These are phyloP conservation scores for Ellobium chinense DNA, from an alignment of 2,888 invertebrate species.

Conservation along the genomic window DNA sequence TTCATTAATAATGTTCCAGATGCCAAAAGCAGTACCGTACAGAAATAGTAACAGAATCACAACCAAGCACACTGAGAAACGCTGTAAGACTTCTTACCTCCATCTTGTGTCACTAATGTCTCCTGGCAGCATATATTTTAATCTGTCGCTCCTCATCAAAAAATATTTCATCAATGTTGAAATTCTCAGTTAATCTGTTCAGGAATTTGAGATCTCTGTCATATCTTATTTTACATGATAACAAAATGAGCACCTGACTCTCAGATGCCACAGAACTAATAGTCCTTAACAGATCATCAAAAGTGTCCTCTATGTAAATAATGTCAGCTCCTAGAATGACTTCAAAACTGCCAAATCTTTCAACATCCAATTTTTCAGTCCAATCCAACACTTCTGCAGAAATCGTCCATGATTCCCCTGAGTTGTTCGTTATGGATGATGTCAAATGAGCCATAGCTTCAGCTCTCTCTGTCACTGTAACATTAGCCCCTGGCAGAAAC, in stretches of 20 bases:
- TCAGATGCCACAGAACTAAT: conserved; percentile 55
- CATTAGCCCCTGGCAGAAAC: conserved; percentile 64
- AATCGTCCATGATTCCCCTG: conserved; percentile 42
- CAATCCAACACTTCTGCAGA: conserved; percentile 68
- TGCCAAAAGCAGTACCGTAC: too few species aligned
- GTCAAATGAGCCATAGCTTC: conserved; percentile 62
- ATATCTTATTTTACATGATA: conserved; percentile 75
- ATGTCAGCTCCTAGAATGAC: conserved; percentile 77
- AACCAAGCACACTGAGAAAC: too few species aligned
- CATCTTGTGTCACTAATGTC: neutral
- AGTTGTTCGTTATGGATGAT: conserved; percentile 61
- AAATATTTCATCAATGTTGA: conserved; percentile 61
- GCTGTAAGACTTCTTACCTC: too few species aligned
- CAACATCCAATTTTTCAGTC: conserved; percentile 60
- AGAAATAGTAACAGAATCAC: too few species aligned
- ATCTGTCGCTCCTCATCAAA: conserved; percentile 69
- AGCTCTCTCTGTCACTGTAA: conserved; percentile 71
- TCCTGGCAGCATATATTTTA: conserved; percentile 59
- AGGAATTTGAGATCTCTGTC: conserved; percentile 72
- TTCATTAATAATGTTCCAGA: too few species aligned
- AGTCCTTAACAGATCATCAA: conserved; percentile 68
- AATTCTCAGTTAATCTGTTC: conserved; percentile 59
- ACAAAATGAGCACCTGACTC: conserved; percentile 60
- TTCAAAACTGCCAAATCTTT: conserved; percentile 61
- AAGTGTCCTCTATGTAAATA: conserved; percentile 77